A percentile compares a stretch with the other conserved stretches of the same genome.
Conservation (phyloP, 2,888 invertebrate species). For the Melipona beecheii region DNA sequence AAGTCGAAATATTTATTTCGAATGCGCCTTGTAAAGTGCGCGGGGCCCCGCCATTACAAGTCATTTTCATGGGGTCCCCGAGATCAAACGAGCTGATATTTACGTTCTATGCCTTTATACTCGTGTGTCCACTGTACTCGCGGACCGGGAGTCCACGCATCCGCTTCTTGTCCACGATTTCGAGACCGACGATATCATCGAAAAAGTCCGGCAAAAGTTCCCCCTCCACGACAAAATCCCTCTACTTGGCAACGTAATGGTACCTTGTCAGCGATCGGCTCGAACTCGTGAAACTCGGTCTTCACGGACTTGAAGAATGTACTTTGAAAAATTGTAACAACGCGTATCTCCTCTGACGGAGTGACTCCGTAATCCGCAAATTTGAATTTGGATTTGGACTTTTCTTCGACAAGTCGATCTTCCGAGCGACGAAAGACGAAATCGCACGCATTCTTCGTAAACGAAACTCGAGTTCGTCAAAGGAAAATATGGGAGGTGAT, state of each 20-base stretch:
- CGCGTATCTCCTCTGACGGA: neutral
- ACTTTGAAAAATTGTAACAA: neutral
- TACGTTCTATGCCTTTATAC: constrained; percentile 73
- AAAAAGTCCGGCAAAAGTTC: neutral
- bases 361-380: neutral
- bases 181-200: neutral
- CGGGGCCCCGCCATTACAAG: constrained; percentile 75
- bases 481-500: constrained; percentile 15
- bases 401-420: too few species aligned
- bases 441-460: neutral
- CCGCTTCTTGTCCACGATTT: neutral
- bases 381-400: too few species aligned
- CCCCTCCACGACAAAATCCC: neutral
- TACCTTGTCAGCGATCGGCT: constrained; percentile 14
- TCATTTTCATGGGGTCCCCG: constrained; percentile 76
- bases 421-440: neutral
- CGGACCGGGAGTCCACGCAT: constrained; percentile 6
- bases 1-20: constrained; percentile 78
- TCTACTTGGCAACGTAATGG: neutral
- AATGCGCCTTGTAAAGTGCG: constrained; percentile 74
- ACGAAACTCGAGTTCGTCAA: too few species aligned
- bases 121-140: constrained; percentile 44
- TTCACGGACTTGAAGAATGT: neutral
- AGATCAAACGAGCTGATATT: constrained; percentile 78
- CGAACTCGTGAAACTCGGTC: neutral